These are phyloP conservation scores for Molothrus ater DNA, from an alignment of 2,797 vertebrate species.

Conservation along the genomic window DNA sequence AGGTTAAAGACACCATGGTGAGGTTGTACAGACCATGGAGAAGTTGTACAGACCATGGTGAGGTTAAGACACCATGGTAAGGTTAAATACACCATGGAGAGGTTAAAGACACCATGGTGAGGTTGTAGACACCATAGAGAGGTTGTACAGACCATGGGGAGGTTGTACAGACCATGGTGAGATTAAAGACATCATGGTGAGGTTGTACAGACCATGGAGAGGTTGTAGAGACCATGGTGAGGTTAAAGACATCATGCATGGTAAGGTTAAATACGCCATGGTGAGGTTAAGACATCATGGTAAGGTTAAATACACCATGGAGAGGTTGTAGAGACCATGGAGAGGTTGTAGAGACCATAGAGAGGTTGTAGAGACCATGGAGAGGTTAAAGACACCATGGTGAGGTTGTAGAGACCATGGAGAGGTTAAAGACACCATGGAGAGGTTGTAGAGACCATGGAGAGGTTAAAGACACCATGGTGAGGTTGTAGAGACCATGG, in stretches of 20 bases:
- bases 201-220: accelerated
- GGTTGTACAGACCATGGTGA: too few species aligned
- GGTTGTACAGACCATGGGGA: accelerated
- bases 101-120: accelerated
- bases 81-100: neutral
- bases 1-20: neutral
- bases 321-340: too few species aligned
- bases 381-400: too few species aligned
- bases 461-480: accelerated
- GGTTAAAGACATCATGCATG: too few species aligned
- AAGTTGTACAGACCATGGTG: too few species aligned
- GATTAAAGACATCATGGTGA: neutral
- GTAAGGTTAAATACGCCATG: too few species aligned
- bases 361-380: too few species aligned
- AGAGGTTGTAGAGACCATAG: too few species aligned
- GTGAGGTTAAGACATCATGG: accelerated
- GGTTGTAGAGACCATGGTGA: too few species aligned
- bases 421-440: too few species aligned
- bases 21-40: neutral
- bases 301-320: neutral
- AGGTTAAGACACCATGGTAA: accelerated
- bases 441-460: accelerated
- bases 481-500: too few species aligned
- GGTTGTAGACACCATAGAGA: accelerated
- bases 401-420: too few species aligned